Evolutionary conservation across 1,140 invertebrate genomes (phyloP), one percentile per base, ranked within the genome.

Genomic region (Listronotus bonariensis): DNA sequence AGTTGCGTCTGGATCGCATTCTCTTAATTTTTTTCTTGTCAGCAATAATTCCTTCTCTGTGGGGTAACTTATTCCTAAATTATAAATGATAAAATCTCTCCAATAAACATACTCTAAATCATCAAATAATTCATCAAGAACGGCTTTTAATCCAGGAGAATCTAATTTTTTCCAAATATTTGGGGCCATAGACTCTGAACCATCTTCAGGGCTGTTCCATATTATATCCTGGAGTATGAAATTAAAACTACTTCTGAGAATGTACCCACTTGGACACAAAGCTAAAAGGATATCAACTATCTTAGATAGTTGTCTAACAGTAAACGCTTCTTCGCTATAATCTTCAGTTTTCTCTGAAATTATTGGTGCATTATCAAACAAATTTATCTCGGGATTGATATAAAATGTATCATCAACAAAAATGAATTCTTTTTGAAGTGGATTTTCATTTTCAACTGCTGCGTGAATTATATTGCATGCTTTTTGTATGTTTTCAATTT

Each of bases 51-150:
- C 81, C 1, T 80, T 75, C 48, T 81, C 67, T 0, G 69, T 80
- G 8, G 86, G 85, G 68, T 79, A 82, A 17, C 73, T 67, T 11
- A 87, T 70, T 53, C 82, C 78, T 11, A 86, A 73, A 70, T 81
- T 83, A 68, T 82, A 84, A 59, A 87, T 76, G 11, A 88, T 74
- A 65, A 88, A 87, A 72, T 87, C 84, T 70, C 81, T 82, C 86
- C 86, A 87, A 72, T 86, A 81, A 10, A 87, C 60, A 42, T 81
- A 82, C 3, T 78, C 76, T 0, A 75, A 75, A 36, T 81, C 77
- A 0, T 82, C 83, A 70, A 83, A 88, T 14, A 86, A 26, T 11
- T 71, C 59, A 43, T 71, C 68, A 1, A 85, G 75, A 8, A 87
- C 56, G 42, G 77, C 76, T 11, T 78, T 73, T 6, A 86, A 71